phyloP scores from a whole-genome alignment of 2,888 invertebrate species.

The Tortricodes alternella region DNA sequence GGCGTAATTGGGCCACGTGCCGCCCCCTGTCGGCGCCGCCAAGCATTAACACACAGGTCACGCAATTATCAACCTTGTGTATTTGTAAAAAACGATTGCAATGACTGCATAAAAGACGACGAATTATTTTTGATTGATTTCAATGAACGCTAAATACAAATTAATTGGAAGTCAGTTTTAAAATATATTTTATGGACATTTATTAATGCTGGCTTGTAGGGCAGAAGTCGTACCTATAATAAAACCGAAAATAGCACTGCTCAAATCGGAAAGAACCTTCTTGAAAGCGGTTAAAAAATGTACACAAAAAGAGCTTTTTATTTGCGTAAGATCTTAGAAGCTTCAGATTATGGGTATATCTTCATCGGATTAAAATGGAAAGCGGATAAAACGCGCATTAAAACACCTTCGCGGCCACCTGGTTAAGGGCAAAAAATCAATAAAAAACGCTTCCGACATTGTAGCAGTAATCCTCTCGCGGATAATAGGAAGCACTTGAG shows the following conservation, averaged over 20 bases:
- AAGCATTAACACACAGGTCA: conserved; percentile 6
- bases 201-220: conserved; percentile 14
- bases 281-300: neutral
- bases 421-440: conserved; percentile 60
- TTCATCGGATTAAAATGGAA: conserved; percentile 65
- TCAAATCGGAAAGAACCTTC: neutral
- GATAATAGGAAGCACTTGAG: conserved; percentile 80
- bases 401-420: conserved; percentile 68
- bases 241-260: neutral
- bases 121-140: conserved; percentile 46
- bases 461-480: conserved; percentile 73
- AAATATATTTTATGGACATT: conserved; percentile 48
- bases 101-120: conserved; percentile 7
- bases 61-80: conserved; percentile 18
- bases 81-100: neutral
- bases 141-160: conserved; percentile 50
- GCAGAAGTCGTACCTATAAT: neutral
- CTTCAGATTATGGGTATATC: conserved; percentile 45
- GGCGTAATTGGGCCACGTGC: conserved; percentile 72
- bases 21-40: conserved; percentile 45
- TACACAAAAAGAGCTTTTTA: conserved; percentile 22
- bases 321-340: conserved; percentile 15
- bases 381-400: conserved; percentile 69
- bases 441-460: conserved; percentile 62
- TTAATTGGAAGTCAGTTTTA: conserved; percentile 67